A percentile compares a stretch with the other conserved stretches of the same genome.
Evolutionary conservation across 2,888 invertebrate genomes (phyloP).

Genomic region (Calameuta idolon): DNA sequence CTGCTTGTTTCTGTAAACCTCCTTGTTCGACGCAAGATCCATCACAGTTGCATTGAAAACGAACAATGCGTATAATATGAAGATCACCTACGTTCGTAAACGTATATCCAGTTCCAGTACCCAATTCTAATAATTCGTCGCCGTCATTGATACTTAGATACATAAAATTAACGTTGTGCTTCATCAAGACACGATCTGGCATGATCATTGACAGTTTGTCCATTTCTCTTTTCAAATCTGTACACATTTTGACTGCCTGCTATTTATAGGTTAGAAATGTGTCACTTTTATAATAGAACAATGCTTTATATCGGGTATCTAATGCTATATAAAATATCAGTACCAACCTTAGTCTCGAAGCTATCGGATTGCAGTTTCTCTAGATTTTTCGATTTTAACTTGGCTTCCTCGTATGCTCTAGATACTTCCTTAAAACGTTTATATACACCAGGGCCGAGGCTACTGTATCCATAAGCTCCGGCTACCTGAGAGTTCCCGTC

Average conservation of each 20-base stretch:
- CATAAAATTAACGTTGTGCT: conserved; percentile 40
- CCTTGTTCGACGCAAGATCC: conserved; percentile 29
- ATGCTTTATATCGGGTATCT: background rate
- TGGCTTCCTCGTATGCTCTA: conserved; percentile 20
- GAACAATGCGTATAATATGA: conserved; percentile 47
- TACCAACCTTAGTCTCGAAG: conserved; percentile 10
- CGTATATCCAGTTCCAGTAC: conserved; percentile 36
- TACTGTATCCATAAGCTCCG: conserved; percentile 53
- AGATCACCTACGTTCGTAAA: conserved; percentile 49
- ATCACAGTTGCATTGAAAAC: conserved; percentile 44
- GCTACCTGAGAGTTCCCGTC: conserved; percentile 48
- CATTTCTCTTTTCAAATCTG: conserved; percentile 25
- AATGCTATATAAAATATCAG: background rate
- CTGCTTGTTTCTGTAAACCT: background rate
- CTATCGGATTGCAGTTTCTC: conserved; percentile 8
- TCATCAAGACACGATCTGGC: conserved; percentile 40
- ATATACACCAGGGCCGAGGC: conserved; percentile 42
- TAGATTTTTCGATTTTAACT: conserved; percentile 27
- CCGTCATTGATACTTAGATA: conserved; percentile 45
- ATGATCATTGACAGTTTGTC: conserved; percentile 35
- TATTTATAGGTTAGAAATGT: background rate
- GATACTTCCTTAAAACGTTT: conserved; percentile 35
- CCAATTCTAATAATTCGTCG: conserved; percentile 45
- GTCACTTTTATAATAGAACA: background rate
- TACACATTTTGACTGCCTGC: conserved; percentile 10